phyloP scores from a whole-genome alignment of 2,797 vertebrate species.

The Lates japonicus region DNA sequence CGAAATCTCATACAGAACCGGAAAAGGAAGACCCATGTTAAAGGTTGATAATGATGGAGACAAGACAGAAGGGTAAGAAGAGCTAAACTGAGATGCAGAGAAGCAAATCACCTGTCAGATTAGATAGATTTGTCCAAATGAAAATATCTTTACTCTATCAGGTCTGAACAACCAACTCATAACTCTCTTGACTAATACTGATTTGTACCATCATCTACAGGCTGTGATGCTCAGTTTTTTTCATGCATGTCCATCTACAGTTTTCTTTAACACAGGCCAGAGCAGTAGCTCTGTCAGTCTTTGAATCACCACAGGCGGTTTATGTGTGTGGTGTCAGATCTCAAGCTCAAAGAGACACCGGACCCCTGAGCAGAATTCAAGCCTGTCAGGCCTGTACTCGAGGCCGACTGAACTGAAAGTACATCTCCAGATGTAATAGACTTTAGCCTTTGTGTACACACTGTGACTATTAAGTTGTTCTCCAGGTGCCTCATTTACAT shows the following conservation, averaged over 20 bases:
- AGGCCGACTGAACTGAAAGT: constrained; percentile 35
- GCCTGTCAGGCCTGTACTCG: constrained; percentile 30
- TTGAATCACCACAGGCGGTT: constrained; percentile 26
- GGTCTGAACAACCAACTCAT: neutral
- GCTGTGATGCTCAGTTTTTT: constrained; percentile 11
- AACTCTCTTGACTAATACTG: neutral
- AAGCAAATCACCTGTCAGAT: constrained; percentile 23
- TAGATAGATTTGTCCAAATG: neutral
- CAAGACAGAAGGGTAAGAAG: neutral
- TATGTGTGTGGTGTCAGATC: constrained; percentile 45
- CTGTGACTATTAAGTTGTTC: constrained; percentile 35
- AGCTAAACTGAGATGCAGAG: constrained; percentile 13
- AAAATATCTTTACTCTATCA: constrained; percentile 6
- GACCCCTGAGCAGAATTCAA: constrained; percentile 48
- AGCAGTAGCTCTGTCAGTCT: constrained; percentile 28
- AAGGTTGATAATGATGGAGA: neutral
- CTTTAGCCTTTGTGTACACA: constrained; percentile 2
- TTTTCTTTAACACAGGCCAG: constrained; percentile 9
- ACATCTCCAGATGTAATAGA: constrained; percentile 42
- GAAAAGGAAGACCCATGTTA: neutral
- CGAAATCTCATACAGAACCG: constrained; percentile 5
- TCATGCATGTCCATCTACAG: neutral
- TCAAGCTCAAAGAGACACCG: constrained; percentile 46
- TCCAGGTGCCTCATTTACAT: constrained; percentile 40
- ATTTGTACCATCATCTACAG: constrained; percentile 18